Evolutionary conservation across 2,797 vertebrate species (phyloP).

Genomic region (Tiaroga cobitis): DNA sequence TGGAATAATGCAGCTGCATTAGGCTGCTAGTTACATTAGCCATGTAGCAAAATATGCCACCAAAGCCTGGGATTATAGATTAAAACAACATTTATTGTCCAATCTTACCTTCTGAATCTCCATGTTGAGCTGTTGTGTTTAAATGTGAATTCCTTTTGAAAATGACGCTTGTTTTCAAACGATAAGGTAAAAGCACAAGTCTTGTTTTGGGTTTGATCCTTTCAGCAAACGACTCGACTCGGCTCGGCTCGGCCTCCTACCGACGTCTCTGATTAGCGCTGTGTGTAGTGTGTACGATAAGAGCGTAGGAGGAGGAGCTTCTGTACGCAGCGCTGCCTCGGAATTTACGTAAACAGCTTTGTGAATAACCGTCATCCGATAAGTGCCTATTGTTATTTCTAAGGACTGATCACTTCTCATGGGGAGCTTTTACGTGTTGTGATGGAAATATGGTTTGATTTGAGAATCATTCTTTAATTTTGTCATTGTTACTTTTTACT

Average conservation of each 20-base stretch:
- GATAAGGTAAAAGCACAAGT: background rate
- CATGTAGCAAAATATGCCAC: constrained; percentile 45
- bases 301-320: constrained; percentile 7
- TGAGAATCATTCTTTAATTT: background rate
- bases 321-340: background rate
- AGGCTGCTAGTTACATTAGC: constrained; percentile 44
- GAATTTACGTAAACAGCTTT: constrained; percentile 25
- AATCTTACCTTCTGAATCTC: constrained; percentile 43
- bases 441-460: background rate
- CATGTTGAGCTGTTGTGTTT: constrained; percentile 34
- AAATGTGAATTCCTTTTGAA: background rate
- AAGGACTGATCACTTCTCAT: background rate
- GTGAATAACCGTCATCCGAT: constrained; percentile 23
- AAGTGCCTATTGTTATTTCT: constrained; percentile 37
- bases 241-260: constrained; percentile 52
- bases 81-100: background rate
- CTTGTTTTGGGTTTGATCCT: constrained; percentile 43
- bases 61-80: constrained; percentile 23
- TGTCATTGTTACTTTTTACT: too few species aligned
- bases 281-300: constrained; percentile 30
- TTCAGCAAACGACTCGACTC: constrained; percentile 49
- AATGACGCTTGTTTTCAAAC: background rate
- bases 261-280: constrained; percentile 41
- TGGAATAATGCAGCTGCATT: constrained; percentile 2
- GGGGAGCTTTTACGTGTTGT: background rate